Percentiles rank a stretch among this genome's conserved stretches.
These are phyloP conservation scores for Bombus fervidus DNA, from an alignment of 1,140 invertebrate species.

Conservation along the genomic window DNA sequence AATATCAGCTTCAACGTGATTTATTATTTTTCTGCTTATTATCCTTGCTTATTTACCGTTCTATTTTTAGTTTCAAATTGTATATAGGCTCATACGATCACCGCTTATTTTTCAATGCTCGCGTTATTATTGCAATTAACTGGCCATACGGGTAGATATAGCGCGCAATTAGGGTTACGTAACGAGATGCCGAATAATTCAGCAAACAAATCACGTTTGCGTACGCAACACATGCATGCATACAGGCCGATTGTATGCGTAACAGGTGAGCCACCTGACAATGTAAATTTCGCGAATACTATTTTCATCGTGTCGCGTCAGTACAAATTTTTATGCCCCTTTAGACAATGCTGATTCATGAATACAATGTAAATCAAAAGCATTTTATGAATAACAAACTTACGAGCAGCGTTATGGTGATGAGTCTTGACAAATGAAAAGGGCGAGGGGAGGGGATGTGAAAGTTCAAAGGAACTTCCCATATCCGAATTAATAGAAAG, in stretches of 20 bases:
- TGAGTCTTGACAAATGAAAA: neutral
- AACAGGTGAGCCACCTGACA: constrained; percentile 44
- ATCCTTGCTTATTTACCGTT: too few relatives aligned
- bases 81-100: too few relatives aligned
- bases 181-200: constrained; percentile 30
- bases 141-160: neutral
- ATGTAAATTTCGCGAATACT: constrained; percentile 41
- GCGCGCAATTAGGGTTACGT: constrained; percentile 32
- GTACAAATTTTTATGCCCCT: neutral
- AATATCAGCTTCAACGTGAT: too few relatives aligned
- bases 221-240: neutral
- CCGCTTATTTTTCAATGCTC: neutral
- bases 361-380: neutral
- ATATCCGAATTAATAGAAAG: too few relatives aligned
- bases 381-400: constrained; percentile 28
- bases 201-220: constrained; percentile 33
- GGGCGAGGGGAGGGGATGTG: too few relatives aligned
- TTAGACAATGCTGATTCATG: constrained; percentile 18
- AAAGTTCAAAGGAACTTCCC: too few relatives aligned
- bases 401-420: neutral
- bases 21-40: too few relatives aligned
- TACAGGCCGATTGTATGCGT: constrained; percentile 20
- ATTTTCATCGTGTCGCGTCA: constrained; percentile 16
- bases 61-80: too few relatives aligned
- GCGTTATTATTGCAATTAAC: constrained; percentile 6